Conservation (phyloP, 2,113 vertebrate genomes). For the Stigmatopora argus region DNA sequence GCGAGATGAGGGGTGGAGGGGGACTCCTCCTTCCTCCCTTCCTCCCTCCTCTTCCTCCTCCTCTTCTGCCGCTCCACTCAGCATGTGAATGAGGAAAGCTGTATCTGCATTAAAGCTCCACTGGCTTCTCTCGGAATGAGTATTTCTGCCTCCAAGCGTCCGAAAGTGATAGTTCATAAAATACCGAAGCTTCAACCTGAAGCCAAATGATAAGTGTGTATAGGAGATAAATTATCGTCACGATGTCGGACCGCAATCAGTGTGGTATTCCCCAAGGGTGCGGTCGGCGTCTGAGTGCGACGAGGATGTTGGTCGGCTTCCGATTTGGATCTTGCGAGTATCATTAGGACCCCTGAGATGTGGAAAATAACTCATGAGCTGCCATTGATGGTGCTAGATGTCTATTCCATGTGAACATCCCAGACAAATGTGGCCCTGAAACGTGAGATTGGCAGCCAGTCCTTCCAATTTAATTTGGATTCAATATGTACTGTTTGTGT, state of each 20-base stretch:
- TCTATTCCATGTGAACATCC: too few species aligned
- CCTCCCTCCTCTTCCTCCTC: constrained; percentile 17
- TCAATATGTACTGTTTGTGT: too few species aligned
- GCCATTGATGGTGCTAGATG: too few species aligned
- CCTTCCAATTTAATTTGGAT: too few species aligned
- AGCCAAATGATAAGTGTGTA: background rate
- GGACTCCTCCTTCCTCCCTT: constrained; percentile 32
- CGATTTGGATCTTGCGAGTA: too few species aligned
- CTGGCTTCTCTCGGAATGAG: constrained; percentile 10
- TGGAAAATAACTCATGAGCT: too few species aligned
- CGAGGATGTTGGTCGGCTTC: too few species aligned
- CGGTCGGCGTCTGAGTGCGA: background rate
- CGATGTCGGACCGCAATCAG: background rate
- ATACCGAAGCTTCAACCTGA: background rate
- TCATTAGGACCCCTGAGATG: too few species aligned
- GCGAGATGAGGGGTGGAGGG: constrained; percentile 17
- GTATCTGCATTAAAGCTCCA: constrained; percentile 60
- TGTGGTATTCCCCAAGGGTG: background rate
- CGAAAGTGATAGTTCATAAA: background rate
- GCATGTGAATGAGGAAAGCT: constrained; percentile 58
- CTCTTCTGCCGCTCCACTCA: constrained; percentile 46
- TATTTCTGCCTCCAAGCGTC: background rate
- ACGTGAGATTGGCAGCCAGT: too few species aligned
- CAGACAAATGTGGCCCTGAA: too few species aligned
- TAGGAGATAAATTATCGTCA: background rate